Percentiles rank a stretch among this genome's conserved stretches.
These are phyloP conservation scores for Dynastes hyllus DNA, from an alignment of 2,888 invertebrate genomes.

Conservation along the genomic window DNA sequence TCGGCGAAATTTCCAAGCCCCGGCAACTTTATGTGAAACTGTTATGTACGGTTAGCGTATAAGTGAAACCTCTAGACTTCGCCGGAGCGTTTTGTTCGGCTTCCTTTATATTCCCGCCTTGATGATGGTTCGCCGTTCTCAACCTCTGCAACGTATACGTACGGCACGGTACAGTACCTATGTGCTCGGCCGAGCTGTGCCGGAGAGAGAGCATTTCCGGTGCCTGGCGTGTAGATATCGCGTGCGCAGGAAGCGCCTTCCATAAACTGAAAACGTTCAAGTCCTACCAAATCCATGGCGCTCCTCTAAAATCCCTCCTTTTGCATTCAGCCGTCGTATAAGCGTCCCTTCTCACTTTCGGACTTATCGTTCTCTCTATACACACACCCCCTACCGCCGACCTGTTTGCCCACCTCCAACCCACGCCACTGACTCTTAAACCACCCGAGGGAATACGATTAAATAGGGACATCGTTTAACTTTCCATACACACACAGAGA, in stretches of 20 bases:
- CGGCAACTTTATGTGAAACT: slow-evolving; percentile 42
- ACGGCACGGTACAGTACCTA: slow-evolving; percentile 27
- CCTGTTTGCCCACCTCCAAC: slow-evolving; percentile 24
- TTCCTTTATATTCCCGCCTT: slow-evolving; percentile 42
- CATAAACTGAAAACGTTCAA: slow-evolving; percentile 68
- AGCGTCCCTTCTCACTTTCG: slow-evolving; percentile 60
- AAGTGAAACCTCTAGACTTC: slow-evolving; percentile 43
- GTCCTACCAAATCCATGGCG: slow-evolving; percentile 68
- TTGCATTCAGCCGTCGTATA: slow-evolving; percentile 68
- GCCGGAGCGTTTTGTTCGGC: slow-evolving; percentile 48
- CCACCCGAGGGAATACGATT: slow-evolving; percentile 50
- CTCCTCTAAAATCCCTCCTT: slow-evolving; percentile 67
- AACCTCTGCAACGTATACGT: slow-evolving; percentile 49
- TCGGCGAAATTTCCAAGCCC: slow-evolving; percentile 31
- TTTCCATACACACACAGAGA: slow-evolving; percentile 42
- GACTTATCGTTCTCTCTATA: slow-evolving; percentile 57
- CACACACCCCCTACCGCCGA: slow-evolving; percentile 12
- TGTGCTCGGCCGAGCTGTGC: slow-evolving; percentile 19
- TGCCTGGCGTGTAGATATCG: slow-evolving; percentile 60
- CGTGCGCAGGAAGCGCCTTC: slow-evolving; percentile 67
- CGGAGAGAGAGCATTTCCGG: slow-evolving; percentile 58
- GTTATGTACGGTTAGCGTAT: slow-evolving; percentile 39
- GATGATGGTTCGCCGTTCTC: slow-evolving; percentile 45
- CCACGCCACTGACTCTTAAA: slow-evolving; percentile 45
- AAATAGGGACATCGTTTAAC: slow-evolving; percentile 50